Conservation (phyloP, 2,888 invertebrate species). For the Mellilla xanthometata region DNA sequence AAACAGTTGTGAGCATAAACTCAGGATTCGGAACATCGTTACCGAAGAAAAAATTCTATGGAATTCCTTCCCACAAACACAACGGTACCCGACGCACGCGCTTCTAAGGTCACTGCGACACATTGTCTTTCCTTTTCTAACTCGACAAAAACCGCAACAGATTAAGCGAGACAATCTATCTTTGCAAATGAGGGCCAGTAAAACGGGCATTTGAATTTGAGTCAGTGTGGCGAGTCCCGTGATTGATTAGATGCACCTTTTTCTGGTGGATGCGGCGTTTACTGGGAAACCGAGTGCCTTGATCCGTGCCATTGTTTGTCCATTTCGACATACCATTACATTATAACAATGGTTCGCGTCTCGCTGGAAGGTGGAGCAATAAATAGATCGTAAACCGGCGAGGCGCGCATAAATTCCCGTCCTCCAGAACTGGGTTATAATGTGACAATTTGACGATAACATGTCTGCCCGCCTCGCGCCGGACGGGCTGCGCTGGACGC, state of each 20-base stretch:
- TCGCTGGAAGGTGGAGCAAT: slow-evolving; percentile 47
- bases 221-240: slow-evolving; percentile 60
- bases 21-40: slow-evolving; percentile 50
- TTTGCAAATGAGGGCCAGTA: slow-evolving; percentile 65
- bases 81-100: slow-evolving; percentile 71
- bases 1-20: slow-evolving; percentile 30
- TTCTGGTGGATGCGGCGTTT: slow-evolving; percentile 55
- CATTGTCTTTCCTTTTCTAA: slow-evolving; percentile 44
- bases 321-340: slow-evolving; percentile 49
- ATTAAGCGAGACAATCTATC: slow-evolving; percentile 42
- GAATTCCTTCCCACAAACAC: slow-evolving; percentile 75
- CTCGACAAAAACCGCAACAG: slow-evolving; percentile 19
- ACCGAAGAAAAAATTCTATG: slow-evolving; percentile 55
- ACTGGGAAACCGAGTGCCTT: slow-evolving; percentile 49
- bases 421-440: slow-evolving; percentile 39
- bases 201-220: slow-evolving; percentile 55
- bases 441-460: slow-evolving; percentile 43
- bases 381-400: slow-evolving; percentile 58
- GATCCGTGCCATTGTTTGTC: slow-evolving; percentile 56
- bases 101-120: slow-evolving; percentile 57
- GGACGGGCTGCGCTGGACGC: background rate
- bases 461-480: slow-evolving; percentile 5
- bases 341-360: slow-evolving; percentile 45
- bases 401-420: slow-evolving; percentile 52
- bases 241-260: slow-evolving; percentile 78